Evolutionary conservation across 2,888 invertebrate genomes (phyloP).

Genomic region (Drosophila helvetica): DNA sequence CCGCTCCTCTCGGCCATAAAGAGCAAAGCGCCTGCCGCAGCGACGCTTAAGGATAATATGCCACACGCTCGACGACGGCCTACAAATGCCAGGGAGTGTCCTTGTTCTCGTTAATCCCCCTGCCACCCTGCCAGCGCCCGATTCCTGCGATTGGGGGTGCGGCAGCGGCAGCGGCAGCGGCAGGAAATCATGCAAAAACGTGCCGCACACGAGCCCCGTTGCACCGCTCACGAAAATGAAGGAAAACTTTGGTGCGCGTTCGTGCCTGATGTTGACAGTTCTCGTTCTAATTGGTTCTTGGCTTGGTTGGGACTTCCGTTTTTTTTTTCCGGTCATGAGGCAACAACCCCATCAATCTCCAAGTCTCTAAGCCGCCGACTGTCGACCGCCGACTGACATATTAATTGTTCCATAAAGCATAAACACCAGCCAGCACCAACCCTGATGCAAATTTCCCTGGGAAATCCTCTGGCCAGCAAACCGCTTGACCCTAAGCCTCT

Average conservation of each 20-base stretch:
- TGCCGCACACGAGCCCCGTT: constrained; percentile 64
- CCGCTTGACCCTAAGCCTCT: constrained; percentile 38
- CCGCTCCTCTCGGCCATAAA: constrained; percentile 40
- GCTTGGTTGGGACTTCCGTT: constrained; percentile 13
- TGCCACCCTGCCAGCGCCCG: not conserved
- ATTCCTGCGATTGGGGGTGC: constrained; percentile 22
- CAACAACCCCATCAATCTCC: constrained; percentile 52
- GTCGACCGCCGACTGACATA: constrained; percentile 42
- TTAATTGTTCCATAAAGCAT: constrained; percentile 60
- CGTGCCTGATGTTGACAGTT: constrained; percentile 63
- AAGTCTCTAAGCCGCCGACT: constrained; percentile 5
- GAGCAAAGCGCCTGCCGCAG: constrained; percentile 59
- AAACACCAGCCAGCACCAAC: constrained; percentile 42
- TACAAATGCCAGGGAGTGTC: constrained; percentile 46
- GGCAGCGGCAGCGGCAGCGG: not conserved
- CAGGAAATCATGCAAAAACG: constrained; percentile 74
- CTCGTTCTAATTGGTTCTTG: constrained; percentile 49
- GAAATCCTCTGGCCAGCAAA: constrained; percentile 14
- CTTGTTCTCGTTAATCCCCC: constrained; percentile 19
- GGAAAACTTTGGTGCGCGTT: constrained; percentile 44
- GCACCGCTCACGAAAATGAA: constrained; percentile 36
- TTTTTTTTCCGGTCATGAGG: constrained; percentile 2
- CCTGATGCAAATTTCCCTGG: constrained; percentile 36
- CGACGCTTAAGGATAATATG: constrained; percentile 77
- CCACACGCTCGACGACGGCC: constrained; percentile 57